Evolutionary conservation across 2,888 invertebrate genomes (phyloP), one percentile per base, ranked within the genome.

Genomic region (Lasioglossum zephyrum): DNA sequence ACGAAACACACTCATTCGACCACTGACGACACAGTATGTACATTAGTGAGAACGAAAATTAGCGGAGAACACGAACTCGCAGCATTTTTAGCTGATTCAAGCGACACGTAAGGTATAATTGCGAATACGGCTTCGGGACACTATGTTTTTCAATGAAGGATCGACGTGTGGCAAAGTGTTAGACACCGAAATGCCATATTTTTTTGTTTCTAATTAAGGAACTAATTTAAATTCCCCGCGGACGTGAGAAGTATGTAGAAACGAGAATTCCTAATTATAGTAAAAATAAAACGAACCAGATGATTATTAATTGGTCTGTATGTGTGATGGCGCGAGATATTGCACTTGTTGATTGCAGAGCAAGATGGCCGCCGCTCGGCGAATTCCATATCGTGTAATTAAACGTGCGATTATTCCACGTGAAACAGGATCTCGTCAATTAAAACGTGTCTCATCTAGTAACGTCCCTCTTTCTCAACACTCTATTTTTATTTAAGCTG

Each of bases 21-120:
- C 83, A 84, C 78, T 76, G 82, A 90, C 77, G 81, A 85, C 83
- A 85, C 88, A 47, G 73, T 82, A 87, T 86, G 81, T 86, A 82
- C 49, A 88, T 82, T 82, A 84, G 77, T 57, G 70, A 75, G 75
- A 87, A 80, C 31, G 69, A 88, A 69, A 73, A 79, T 81, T 87
- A 82, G 74, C 75, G 49, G 60, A 80, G 69, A 70, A 76, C 53
- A 63, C 75, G 39, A 79, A 66, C 69, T 82, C 44, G 81, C 69
- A 77, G 77, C 78, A 72, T 70, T 74, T 84, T 82, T 80, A 86
- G 75, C 72, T 44, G 49, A 72, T 53, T 47, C 39, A 69, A 76
- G 79, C 73, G 31, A 84, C 63, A 53, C 63, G 53, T 66, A 66
- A 6, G 73, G 47, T n/a, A 36, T 39, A 31, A 22, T 63, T 41